Conservation (phyloP, 2,888 invertebrate species). For the Xestobium rufovillosum region DNA sequence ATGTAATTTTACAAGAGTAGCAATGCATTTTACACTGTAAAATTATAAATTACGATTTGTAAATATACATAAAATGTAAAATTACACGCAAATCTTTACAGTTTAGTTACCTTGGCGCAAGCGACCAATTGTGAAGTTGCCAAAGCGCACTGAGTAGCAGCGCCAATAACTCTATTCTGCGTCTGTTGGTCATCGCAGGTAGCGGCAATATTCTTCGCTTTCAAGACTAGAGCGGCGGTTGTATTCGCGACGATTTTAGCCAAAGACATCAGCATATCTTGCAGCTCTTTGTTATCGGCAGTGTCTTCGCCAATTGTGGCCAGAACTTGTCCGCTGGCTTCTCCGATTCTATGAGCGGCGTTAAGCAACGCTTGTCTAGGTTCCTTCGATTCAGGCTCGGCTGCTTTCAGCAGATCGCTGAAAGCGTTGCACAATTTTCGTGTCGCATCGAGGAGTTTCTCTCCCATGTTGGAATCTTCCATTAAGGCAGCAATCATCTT, state of each 20-base stretch:
- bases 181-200: conserved; percentile 74
- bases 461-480: conserved; percentile 78
- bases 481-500: conserved; percentile 91
- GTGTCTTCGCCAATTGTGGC: conserved; percentile 89
- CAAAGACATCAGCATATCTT: conserved; percentile 84
- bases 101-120: conserved; percentile 80
- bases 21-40: no score
- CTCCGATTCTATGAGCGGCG: conserved; percentile 94
- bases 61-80: no score
- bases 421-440: conserved; percentile 87
- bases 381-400: conserved; percentile 89
- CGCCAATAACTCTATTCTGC: conserved; percentile 85
- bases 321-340: conserved; percentile 90
- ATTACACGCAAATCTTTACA: no score
- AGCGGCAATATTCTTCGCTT: conserved; percentile 93
- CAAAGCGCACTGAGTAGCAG: conserved; percentile 93
- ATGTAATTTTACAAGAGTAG: no score
- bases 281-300: conserved; percentile 71
- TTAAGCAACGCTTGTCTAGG: conserved; percentile 88
- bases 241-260: conserved; percentile 98
- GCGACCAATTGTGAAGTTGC: conserved; percentile 97
- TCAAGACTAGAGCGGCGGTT: conserved; percentile 90
- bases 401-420: conserved; percentile 88
- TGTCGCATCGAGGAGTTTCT: conserved; percentile 84
- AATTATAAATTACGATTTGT: no score